Conservation (phyloP, 30 jellyfish, hydroid and myxozoan genomes). For the Catostylus mosaicus region DNA sequence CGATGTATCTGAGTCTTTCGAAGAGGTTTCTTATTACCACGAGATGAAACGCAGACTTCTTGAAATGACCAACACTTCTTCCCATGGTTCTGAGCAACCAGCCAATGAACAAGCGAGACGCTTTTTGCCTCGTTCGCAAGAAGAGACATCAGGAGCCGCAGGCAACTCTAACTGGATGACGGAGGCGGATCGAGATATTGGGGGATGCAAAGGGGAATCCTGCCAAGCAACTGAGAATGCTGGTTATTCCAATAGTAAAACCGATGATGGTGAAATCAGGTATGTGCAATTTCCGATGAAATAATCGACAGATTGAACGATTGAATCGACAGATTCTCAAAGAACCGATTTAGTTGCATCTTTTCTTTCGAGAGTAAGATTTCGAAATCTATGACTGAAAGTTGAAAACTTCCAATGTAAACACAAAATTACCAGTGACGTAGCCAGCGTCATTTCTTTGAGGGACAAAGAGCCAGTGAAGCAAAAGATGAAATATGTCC, state of each 20-base stretch:
- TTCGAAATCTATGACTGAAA: no score
- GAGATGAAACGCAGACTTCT: conserved; percentile 86
- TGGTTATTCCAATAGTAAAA: conserved; percentile 55
- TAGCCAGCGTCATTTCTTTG: no score
- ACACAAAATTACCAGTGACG: no score
- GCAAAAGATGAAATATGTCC: no score
- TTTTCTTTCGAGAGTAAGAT: no score
- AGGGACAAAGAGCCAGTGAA: no score
- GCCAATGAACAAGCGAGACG: conserved; percentile 12
- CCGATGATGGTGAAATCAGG: conserved; percentile 58
- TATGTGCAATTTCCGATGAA: conserved; percentile 72
- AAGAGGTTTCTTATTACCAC: conserved; percentile 81
- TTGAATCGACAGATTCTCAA: no score
- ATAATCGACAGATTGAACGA: neutral
- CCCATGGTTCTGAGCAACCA: conserved; percentile 14
- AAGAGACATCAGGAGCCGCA: conserved; percentile 60
- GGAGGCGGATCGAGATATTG: conserved; percentile 72
- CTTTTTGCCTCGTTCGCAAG: conserved; percentile 8
- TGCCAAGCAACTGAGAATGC: conserved; percentile 43
- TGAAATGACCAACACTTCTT: conserved; percentile 39
- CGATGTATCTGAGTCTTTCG: conserved; percentile 81
- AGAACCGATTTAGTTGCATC: no score
- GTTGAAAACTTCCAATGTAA: no score
- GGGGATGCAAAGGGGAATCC: conserved; percentile 22
- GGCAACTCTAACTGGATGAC: conserved; percentile 68